phyloP scores from a whole-genome alignment of 2,888 invertebrate species.

The Coremacera marginata region DNA sequence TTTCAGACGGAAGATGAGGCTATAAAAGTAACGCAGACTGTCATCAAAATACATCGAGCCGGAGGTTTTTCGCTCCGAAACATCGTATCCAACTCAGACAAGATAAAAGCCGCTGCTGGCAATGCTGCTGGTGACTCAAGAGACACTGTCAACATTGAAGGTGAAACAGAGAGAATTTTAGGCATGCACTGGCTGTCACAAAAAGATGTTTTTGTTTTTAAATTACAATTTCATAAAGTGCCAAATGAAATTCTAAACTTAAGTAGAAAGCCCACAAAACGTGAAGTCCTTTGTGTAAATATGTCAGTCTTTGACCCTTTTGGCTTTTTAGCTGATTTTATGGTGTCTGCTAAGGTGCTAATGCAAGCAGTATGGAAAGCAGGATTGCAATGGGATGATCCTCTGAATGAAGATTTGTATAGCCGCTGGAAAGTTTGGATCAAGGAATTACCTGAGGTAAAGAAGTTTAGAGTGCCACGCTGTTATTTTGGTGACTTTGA shows the following conservation, averaged over 20 bases:
- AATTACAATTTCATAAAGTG: background rate
- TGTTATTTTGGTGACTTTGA: background rate
- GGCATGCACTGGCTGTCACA: background rate
- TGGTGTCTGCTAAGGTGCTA: too few species aligned
- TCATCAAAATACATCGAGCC: too few species aligned
- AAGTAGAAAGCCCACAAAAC: background rate
- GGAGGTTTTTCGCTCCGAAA: too few species aligned
- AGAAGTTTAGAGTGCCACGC: background rate
- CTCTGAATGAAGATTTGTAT: background rate
- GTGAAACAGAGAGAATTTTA: background rate
- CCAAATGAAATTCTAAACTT: background rate
- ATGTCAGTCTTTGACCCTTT: constrained; percentile 2
- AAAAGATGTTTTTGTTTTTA: background rate
- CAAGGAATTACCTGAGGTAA: background rate
- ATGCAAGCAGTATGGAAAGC: background rate
- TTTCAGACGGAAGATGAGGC: too few species aligned
- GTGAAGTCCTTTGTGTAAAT: background rate
- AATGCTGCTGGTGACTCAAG: too few species aligned
- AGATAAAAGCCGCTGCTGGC: too few species aligned
- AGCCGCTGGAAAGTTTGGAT: background rate
- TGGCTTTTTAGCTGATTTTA: too few species aligned
- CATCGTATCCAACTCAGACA: too few species aligned
- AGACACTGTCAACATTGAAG: background rate
- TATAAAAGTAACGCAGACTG: too few species aligned
- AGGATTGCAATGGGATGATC: background rate